phyloP scores from a whole-genome alignment of 2,797 vertebrate species.

The Coendou prehensilis region DNA sequence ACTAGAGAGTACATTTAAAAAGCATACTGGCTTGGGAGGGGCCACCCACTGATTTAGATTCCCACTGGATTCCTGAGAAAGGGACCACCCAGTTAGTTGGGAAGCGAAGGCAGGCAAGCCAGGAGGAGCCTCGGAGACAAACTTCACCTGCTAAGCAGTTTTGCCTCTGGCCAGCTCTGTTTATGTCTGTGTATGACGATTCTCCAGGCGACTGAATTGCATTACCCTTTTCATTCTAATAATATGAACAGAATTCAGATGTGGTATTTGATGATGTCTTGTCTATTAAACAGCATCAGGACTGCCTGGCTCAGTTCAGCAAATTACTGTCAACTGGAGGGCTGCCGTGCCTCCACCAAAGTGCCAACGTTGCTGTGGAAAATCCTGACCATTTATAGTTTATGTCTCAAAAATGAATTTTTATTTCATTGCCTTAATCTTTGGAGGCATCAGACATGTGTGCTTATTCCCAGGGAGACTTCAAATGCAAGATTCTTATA shows the following conservation, averaged over 20 bases:
- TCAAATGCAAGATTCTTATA: slow-evolving; percentile 63
- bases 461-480: slow-evolving; percentile 71
- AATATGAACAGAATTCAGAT: slow-evolving; percentile 77
- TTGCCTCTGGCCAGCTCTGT: slow-evolving; percentile 72
- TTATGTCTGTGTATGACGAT: not conserved
- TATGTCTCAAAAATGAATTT: slow-evolving; percentile 83
- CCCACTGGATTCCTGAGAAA: not conserved
- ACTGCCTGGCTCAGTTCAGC: slow-evolving; percentile 66
- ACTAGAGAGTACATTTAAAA: slow-evolving; percentile 29
- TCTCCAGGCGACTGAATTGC: slow-evolving; percentile 74
- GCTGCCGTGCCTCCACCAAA: not conserved
- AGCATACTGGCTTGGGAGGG: not conserved
- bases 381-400: slow-evolving; percentile 73
- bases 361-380: slow-evolving; percentile 52
- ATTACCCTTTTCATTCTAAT: slow-evolving; percentile 80
- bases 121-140: not conserved
- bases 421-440: slow-evolving; percentile 81
- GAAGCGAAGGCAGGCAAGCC: not conserved
- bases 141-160: slow-evolving; percentile 46
- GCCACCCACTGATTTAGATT: not conserved
- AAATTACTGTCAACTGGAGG: slow-evolving; percentile 71
- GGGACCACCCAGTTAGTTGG: not conserved
- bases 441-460: slow-evolving; percentile 64
- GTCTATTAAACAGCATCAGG: slow-evolving; percentile 51
- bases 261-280: slow-evolving; percentile 75